Evolutionary conservation across 2,888 invertebrate species (phyloP).

Genomic region (Sphaerophoria rueppellii): DNA sequence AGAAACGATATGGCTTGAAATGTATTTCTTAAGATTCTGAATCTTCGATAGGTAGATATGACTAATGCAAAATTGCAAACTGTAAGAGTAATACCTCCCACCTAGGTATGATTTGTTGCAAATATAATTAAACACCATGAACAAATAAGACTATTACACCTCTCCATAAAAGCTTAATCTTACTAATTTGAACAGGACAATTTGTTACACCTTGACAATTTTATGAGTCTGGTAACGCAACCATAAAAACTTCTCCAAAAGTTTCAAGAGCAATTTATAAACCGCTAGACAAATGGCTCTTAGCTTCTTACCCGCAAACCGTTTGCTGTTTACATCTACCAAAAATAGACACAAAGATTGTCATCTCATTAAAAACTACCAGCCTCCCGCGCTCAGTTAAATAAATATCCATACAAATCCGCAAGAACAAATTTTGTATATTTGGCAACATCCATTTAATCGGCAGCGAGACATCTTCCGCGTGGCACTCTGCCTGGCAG

Average conservation of each 20-base stretch:
- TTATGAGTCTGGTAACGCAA: too few species aligned
- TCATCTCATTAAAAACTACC: conserved; percentile 62
- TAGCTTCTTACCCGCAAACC: conserved; percentile 6
- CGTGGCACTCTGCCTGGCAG: conserved; percentile 68
- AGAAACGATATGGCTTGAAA: too few species aligned
- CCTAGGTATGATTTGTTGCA: too few species aligned
- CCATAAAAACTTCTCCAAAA: neutral
- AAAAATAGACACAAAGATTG: conserved; percentile 32
- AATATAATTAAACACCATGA: too few species aligned
- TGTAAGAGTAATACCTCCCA: too few species aligned
- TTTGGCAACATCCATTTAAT: conserved; percentile 48
- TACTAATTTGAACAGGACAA: too few species aligned
- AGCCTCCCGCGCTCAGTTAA: conserved; percentile 69
- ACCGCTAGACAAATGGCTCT: conserved; percentile 26
- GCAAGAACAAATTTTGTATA: conserved; percentile 59
- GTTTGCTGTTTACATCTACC: neutral
- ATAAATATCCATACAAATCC: conserved; percentile 59
- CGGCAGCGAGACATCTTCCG: conserved; percentile 50
- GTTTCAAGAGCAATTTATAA: conserved; percentile 19
- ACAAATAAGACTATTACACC: too few species aligned
- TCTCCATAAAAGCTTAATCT: too few species aligned
- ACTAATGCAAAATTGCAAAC: too few species aligned
- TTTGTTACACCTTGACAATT: too few species aligned
- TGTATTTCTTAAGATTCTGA: too few species aligned
- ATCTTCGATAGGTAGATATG: too few species aligned